phyloP scores from a whole-genome alignment of 1,140 invertebrate species.

The Leptopilina clavipes region DNA sequence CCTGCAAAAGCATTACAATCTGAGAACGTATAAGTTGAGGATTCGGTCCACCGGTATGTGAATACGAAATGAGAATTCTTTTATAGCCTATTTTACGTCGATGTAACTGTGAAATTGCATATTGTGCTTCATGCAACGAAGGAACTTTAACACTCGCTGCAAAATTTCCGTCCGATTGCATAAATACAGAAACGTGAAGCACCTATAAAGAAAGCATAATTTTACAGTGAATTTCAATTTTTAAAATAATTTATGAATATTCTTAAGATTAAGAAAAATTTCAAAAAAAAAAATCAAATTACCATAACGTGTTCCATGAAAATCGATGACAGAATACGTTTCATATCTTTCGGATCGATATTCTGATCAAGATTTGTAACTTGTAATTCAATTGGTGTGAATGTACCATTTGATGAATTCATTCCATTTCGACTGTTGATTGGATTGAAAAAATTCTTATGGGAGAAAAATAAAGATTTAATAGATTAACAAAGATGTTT shows the following conservation, averaged over 20 bases:
- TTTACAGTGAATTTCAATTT: too few relatives aligned
- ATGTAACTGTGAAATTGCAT: conserved; percentile 88
- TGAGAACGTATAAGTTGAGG: conserved; percentile 80
- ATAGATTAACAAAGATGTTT: not conserved
- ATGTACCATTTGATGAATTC: conserved; percentile 53
- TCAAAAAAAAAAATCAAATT: conserved; percentile 5
- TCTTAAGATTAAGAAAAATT: too few relatives aligned
- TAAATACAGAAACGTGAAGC: conserved; percentile 79
- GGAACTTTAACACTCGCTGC: conserved; percentile 82
- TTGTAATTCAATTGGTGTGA: conserved; percentile 79
- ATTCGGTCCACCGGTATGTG: conserved; percentile 79
- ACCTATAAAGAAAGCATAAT: conserved; percentile 74
- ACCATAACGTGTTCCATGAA: conserved; percentile 84
- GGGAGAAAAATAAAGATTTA: conserved; percentile 39
- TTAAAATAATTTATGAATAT: too few relatives aligned
- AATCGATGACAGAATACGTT: conserved; percentile 78
- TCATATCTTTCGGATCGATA: conserved; percentile 83
- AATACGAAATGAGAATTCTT: conserved; percentile 86
- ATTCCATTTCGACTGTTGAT: conserved; percentile 66
- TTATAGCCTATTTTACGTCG: conserved; percentile 88
- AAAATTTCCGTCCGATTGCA: conserved; percentile 82
- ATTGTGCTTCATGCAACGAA: conserved; percentile 83
- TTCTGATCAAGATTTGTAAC: conserved; percentile 87
- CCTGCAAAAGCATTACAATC: conserved; percentile 79
- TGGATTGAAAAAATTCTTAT: conserved; percentile 70